These are phyloP conservation scores for Triplophysa siluroides DNA, from an alignment of 2,113 vertebrate genomes.

Conservation along the genomic window DNA sequence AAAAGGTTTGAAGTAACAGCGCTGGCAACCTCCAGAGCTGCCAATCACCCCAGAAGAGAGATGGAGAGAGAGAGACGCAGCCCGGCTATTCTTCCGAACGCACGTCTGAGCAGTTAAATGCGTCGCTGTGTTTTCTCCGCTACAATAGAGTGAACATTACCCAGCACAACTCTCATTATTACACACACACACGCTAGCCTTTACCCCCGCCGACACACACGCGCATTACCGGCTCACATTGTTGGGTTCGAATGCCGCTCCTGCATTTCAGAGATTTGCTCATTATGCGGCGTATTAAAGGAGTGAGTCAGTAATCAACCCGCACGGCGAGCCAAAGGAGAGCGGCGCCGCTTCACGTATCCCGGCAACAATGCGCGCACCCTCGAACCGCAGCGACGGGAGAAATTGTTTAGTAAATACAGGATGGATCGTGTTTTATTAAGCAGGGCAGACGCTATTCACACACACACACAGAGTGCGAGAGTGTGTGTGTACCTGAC, in stretches of 20 bases:
- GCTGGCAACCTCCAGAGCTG: conserved; percentile 91
- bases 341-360: conserved; percentile 73
- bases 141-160: conserved; percentile 97
- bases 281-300: conserved; percentile 99
- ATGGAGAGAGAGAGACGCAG: conserved; percentile 23
- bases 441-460: conserved; percentile 62
- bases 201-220: conserved; percentile 28
- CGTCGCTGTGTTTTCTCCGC: conserved; percentile 93
- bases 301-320: conserved; percentile 90
- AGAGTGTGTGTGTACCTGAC: conserved; percentile 66
- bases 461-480: conserved; percentile 50
- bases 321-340: conserved; percentile 80
- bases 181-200: conserved; percentile 19
- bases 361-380: conserved; percentile 25
- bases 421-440: conserved; percentile 50
- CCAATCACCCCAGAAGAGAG: conserved; percentile 77
- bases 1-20: conserved; percentile 89
- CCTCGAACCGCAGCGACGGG: conserved; percentile 35
- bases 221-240: conserved; percentile 84
- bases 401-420: conserved; percentile 50
- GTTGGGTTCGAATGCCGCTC: conserved; percentile 94
- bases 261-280: conserved; percentile 99
- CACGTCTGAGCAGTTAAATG: conserved; percentile 93
- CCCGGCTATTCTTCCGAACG: conserved; percentile 89
- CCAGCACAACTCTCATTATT: conserved; percentile 97